Evolutionary conservation across 2,113 vertebrate genomes (phyloP), one percentile per base, ranked within the genome.

Genomic region (Chascanopsetta lugubris): DNA sequence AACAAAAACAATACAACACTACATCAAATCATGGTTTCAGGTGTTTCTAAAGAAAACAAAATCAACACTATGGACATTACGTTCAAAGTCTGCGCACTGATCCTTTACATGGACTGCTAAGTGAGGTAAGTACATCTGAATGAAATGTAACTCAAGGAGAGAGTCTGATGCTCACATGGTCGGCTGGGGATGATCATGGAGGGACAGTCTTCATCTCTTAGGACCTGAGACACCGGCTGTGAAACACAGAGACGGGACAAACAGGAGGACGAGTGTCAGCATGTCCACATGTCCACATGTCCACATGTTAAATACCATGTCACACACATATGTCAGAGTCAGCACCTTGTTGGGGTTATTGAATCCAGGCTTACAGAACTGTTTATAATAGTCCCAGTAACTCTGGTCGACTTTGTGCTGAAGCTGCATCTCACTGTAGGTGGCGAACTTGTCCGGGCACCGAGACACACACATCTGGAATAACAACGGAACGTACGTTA

Each of bases 161-260:
- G 11, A 10, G 10, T 45, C 15, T 26, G 22, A 49, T 38, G 91
- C 95, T 94, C 89, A 97, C 96, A 93, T 77, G 95, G 94, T 88
- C 87, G 93, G 84, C 96, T 97, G 70, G 96, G 96, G 72, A 94
- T 90, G 74, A 98, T 90, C 85, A 94, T 91, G 10, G 93, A 90
- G 48, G 96, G 96, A 81, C 96, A 98, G 81, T 96, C 96, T 85
- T 94, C 94, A 77, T 95, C 92, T 77, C 93, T 72, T 27, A 96
- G 83, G 30, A 95, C 88, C 83, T 95, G 89, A 72, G 92, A 57
- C 40, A 94, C 79, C 66, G 93, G 87, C 96, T 98, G 61, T 69
- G 92, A 3, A 34, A 61, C 51, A 36, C 21, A 42, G n/a, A n/a
- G n/a, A n/a, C n/a, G n/a, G 24, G 48, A 29, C 13, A 49, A 8